These are phyloP conservation scores for Bilobella aurantiaca DNA, from an alignment of 1,140 invertebrate genomes.

Conservation along the genomic window DNA sequence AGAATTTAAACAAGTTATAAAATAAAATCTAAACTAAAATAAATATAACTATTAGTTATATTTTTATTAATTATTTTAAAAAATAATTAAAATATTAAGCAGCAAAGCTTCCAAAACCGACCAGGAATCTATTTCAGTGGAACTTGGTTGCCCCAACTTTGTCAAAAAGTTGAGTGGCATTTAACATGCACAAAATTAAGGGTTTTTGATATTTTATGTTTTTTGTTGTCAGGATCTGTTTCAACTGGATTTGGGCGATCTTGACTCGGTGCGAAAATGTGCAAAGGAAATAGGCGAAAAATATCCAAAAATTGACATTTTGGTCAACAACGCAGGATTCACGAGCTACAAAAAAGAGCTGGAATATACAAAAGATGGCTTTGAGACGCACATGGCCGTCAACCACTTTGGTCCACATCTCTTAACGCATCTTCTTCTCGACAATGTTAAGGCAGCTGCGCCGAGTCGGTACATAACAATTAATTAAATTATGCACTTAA, in stretches of 20 bases:
- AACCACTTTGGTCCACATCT: slow-evolving; percentile 21
- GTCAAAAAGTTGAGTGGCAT: too few relatives aligned
- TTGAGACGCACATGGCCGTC: slow-evolving; percentile 69
- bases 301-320: slow-evolving; percentile 53
- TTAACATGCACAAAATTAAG: slow-evolving; percentile 36
- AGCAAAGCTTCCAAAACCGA: too few relatives aligned
- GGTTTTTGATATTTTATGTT: slow-evolving; percentile 6
- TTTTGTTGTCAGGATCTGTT: slow-evolving; percentile 39
- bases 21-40: too few relatives aligned
- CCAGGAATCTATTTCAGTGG: too few relatives aligned
- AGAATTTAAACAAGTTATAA: too few relatives aligned
- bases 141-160: too few relatives aligned
- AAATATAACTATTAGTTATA: too few relatives aligned
- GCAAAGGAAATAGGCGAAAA: slow-evolving; percentile 51
- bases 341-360: slow-evolving; percentile 44
- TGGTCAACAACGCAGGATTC: slow-evolving; percentile 52
- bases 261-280: slow-evolving; percentile 61
- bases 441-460: background rate
- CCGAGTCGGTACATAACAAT: background rate
- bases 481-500: background rate
- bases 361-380: slow-evolving; percentile 60
- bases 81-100: too few relatives aligned
- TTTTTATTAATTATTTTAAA: too few relatives aligned
- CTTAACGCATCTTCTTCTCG: slow-evolving; percentile 15
- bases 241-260: slow-evolving; percentile 58